Evolutionary conservation across 1,140 invertebrate genomes (phyloP).

Genomic region (Formica exsecta): DNA sequence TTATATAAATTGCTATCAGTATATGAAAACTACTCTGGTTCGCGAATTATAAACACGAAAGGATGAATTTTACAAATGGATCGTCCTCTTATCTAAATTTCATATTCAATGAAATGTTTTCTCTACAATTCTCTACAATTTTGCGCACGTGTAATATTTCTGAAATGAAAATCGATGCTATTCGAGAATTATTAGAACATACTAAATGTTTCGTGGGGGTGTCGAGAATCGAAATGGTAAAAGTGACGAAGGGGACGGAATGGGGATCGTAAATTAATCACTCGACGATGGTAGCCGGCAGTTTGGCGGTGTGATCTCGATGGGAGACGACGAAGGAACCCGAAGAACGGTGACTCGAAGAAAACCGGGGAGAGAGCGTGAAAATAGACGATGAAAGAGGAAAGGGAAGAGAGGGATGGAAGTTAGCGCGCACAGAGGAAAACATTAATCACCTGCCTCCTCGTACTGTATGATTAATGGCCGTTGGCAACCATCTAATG

Average conservation of each 20-base stretch:
- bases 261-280: slow-evolving; percentile 47
- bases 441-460: slow-evolving; percentile 70
- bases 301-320: slow-evolving; percentile 45
- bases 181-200: neutral
- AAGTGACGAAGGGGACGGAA: neutral
- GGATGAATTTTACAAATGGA: slow-evolving; percentile 43
- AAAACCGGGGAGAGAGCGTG: slow-evolving; percentile 35
- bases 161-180: neutral
- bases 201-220: neutral
- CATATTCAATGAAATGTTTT: slow-evolving; percentile 33
- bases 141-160: slow-evolving; percentile 11
- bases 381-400: slow-evolving; percentile 53
- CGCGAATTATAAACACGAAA: slow-evolving; percentile 46
- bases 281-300: slow-evolving; percentile 37
- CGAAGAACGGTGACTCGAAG: slow-evolving; percentile 50
- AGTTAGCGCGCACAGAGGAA: slow-evolving; percentile 53
- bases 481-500: slow-evolving; percentile 63
- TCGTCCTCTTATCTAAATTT: slow-evolving; percentile 33
- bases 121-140: neutral
- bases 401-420: slow-evolving; percentile 12
- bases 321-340: slow-evolving; percentile 4
- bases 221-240: slow-evolving; percentile 23
- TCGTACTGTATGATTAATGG: slow-evolving; percentile 71
- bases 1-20: slow-evolving; percentile 4
- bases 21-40: slow-evolving; percentile 28